Conservation (phyloP, 2,888 invertebrate genomes). For the Anthrax anthrax region DNA sequence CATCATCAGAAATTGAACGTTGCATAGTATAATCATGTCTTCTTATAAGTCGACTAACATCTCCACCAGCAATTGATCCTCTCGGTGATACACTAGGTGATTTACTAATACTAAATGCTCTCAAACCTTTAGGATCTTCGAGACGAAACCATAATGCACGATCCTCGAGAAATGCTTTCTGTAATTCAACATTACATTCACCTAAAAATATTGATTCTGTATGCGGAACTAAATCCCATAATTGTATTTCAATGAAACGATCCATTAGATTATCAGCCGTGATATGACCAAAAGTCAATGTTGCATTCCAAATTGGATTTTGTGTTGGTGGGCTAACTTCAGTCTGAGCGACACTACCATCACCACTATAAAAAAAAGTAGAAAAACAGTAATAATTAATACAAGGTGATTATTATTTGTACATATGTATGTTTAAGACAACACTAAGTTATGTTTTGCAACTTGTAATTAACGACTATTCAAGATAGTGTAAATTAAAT, state of each 20-base stretch:
- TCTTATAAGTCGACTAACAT: slow-evolving; percentile 47
- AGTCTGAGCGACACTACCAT: slow-evolving; percentile 63
- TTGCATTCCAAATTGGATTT: slow-evolving; percentile 88
- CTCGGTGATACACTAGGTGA: slow-evolving; percentile 68
- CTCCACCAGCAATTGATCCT: slow-evolving; percentile 56
- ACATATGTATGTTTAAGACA: background rate
- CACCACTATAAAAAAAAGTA: slow-evolving; percentile 47
- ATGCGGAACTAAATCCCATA: slow-evolving; percentile 77
- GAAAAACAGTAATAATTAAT: background rate
- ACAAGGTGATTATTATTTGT: no score
- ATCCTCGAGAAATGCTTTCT: slow-evolving; percentile 72
- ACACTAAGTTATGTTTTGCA: background rate
- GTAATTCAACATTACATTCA: slow-evolving; percentile 50
- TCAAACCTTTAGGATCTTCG: slow-evolving; percentile 59
- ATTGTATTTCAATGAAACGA: slow-evolving; percentile 66
- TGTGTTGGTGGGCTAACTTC: slow-evolving; percentile 75
- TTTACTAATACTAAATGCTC: slow-evolving; percentile 40
- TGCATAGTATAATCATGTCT: slow-evolving; percentile 61
- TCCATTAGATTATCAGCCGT: slow-evolving; percentile 67
- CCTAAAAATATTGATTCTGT: slow-evolving; percentile 70
- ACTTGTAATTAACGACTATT: no score
- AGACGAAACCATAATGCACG: slow-evolving; percentile 81
- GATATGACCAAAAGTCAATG: slow-evolving; percentile 65
- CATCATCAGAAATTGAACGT: slow-evolving; percentile 60
- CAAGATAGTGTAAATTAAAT: no score